Evolutionary conservation across 2,888 invertebrate genomes (phyloP).

Genomic region (Lapara coniferarum): DNA sequence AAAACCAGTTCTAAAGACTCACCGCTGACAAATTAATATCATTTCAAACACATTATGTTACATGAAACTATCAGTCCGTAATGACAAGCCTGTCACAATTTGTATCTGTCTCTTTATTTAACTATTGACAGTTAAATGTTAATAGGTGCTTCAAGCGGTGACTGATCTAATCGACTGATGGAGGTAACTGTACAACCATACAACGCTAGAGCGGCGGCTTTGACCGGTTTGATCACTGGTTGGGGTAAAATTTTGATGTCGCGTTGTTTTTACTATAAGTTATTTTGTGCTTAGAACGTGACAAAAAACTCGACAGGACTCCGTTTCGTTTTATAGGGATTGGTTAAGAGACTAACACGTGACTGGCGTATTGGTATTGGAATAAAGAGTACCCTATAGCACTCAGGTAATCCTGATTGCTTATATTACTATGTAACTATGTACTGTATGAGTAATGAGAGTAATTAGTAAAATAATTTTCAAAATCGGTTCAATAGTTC

Average conservation of each 20-base stretch:
- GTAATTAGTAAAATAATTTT: too few species aligned
- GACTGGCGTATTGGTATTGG: too few species aligned
- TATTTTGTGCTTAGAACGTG: too few species aligned
- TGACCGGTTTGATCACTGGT: neutral
- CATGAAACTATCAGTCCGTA: conserved; percentile 7
- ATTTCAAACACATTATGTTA: conserved; percentile 7
- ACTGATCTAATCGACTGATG: neutral
- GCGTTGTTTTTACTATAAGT: too few species aligned
- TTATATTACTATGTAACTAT: too few species aligned
- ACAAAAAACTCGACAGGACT: too few species aligned
- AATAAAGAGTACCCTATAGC: too few species aligned
- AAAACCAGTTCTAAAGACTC: neutral
- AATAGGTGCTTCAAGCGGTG: conserved; percentile 10
- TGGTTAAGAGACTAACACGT: too few species aligned
- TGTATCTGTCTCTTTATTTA: conserved; percentile 3
- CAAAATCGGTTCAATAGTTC: too few species aligned
- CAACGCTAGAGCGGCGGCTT: neutral
- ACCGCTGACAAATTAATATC: conserved; percentile 5
- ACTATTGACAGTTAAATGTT: neutral
- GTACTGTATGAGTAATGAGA: too few species aligned
- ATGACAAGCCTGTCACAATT: conserved; percentile 17
- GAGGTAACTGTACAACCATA: conserved; percentile 3
- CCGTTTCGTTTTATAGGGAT: too few species aligned
- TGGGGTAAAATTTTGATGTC: neutral
- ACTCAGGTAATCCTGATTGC: too few species aligned